These are phyloP conservation scores for Cerceris rybyensis DNA, from an alignment of 2,888 invertebrate species.

Conservation along the genomic window DNA sequence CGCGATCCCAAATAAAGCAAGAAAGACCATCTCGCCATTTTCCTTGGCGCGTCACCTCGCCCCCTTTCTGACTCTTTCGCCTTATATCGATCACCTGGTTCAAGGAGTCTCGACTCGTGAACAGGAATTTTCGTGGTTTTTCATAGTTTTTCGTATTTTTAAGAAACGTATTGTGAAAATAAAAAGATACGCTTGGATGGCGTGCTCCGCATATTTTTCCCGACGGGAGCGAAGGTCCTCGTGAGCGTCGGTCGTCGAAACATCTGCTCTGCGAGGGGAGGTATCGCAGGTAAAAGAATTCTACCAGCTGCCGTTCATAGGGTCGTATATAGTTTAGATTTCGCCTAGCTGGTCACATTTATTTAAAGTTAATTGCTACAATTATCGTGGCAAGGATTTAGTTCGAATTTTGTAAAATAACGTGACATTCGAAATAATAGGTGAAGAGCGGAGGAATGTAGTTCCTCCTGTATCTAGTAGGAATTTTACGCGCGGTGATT, in stretches of 20 bases:
- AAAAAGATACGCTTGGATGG: not conserved
- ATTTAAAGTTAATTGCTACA: no score
- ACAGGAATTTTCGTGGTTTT: not conserved
- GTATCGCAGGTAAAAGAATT: not conserved
- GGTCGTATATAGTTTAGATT: not conserved
- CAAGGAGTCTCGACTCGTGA: no score
- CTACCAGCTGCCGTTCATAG: not conserved
- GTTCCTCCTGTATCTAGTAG: no score
- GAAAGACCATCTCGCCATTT: constrained; percentile 60
- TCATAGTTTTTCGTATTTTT: not conserved
- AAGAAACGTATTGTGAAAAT: not conserved
- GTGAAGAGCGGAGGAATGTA: no score
- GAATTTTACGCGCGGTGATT: no score
- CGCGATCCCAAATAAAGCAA: constrained; percentile 63
- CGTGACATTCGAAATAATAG: no score
- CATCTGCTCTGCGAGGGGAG: not conserved
- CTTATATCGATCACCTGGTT: constrained; percentile 13
- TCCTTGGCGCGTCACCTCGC: constrained; percentile 38
- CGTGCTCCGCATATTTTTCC: not conserved
- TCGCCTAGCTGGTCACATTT: not conserved
- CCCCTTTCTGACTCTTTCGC: constrained; percentile 36
- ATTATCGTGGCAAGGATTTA: no score
- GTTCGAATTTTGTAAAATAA: no score
- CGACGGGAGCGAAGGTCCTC: not conserved
- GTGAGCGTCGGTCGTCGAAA: not conserved